Base-by-base conservation (phyloP, 2,888 invertebrate species). In the Erebia palarica region DNA sequence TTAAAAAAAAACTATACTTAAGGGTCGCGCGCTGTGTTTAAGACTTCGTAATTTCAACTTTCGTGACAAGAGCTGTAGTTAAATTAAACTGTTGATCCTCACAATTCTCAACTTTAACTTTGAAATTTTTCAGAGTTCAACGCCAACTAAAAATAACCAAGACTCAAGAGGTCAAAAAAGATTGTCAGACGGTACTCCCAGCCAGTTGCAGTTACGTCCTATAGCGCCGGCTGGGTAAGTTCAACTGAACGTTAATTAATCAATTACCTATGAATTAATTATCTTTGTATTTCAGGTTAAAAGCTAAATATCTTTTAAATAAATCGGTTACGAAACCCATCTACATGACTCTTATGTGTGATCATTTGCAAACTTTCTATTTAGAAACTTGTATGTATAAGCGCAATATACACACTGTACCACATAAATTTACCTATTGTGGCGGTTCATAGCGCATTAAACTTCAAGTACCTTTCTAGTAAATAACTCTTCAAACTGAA, bases 181-280 rank as follows among this genome's bases (percentile, higher is more conserved):
- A 65, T 75, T 93, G 27, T 92, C 93, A 0, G 94, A 94, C 73
- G 93, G 92, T 0, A 86, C 91, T 0, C 93, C 93, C 0, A 93
- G 84, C 75, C 93, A 92, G 71, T 78, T 93, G 55, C 93, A 93
- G 77, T 76, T 93, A 11, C 79, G 93, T 53, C 91, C 94, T 0
- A 92, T 94, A 27, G 93, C 93, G 11, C 92, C 93, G 0, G 92
- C 93, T 13, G 90, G 90, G 92, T 91, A 85, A 87, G 92, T 80
- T n/a, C 2, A 59, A 16, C 16, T 47, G 59, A 13, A 55, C 1
- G 36, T 36, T 42, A 44, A 21, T 18, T 36, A 27, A 42, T 63
- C 5, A 49, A 59, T 55, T n/a, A 21, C n/a, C 9, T 14, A 18
- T 47, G 27, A 27, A 27, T 11, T 47, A 27, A 68, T 13, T 42